These are phyloP conservation scores for Bettongia penicillata DNA, from an alignment of 2,113 vertebrate genomes.

Conservation along the genomic window DNA sequence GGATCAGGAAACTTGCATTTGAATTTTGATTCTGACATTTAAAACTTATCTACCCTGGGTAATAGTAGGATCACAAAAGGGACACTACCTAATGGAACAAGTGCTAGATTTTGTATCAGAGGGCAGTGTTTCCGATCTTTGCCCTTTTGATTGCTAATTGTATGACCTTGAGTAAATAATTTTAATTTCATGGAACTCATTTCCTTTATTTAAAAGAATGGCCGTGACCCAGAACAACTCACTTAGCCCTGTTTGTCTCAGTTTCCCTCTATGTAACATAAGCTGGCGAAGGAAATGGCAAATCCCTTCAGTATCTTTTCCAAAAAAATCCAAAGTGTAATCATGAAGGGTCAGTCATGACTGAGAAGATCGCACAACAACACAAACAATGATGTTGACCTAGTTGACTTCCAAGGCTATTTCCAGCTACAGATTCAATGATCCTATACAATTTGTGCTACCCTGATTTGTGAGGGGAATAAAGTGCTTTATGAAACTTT, in stretches of 20 bases:
- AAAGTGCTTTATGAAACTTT: background rate
- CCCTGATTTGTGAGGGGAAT: background rate
- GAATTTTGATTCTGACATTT: background rate
- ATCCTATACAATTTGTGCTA: background rate
- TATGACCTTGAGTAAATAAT: background rate
- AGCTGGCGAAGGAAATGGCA: no score
- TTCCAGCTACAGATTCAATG: background rate
- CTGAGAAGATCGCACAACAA: no score
- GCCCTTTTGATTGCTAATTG: background rate
- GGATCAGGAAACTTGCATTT: background rate
- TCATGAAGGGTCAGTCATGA: no score
- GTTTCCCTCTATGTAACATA: background rate
- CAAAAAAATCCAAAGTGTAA: no score
- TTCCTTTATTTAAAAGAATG: background rate
- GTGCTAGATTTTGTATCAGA: background rate
- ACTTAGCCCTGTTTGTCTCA: background rate
- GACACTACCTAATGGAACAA: no score
- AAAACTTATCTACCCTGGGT: background rate
- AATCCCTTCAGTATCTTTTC: no score
- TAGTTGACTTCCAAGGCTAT: background rate
- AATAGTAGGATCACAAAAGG: background rate
- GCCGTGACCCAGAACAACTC: background rate
- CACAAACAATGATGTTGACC: background rate
- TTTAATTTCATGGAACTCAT: background rate
- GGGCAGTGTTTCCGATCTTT: background rate